Base-by-base conservation (phyloP, 92 coral and sea anemone species). In the Scolanthus callimorphus region DNA sequence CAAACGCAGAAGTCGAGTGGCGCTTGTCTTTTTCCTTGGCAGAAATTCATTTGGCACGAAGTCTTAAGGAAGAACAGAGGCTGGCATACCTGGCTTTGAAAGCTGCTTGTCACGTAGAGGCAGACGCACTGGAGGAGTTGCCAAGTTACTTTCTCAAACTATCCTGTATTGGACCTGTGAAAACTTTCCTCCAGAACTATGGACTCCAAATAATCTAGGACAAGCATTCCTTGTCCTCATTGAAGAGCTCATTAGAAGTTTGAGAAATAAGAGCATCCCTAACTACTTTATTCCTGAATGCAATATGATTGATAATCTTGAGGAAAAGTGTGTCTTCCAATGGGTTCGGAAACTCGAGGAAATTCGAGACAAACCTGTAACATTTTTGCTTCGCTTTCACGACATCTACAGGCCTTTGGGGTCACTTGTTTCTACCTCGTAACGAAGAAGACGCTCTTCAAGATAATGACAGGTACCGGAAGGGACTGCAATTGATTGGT, bases 151-250 rank as follows among this genome's bases (percentile, higher is more conserved):
- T 48, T 59, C 65, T 25, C 63, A 74, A 29, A 74, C 74, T 9
- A 55, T 73, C 29, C 52, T 73, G 60, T 51, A 62, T 11, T 73
- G 80, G 80, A 28, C 59, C 28, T 63, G 73, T 56, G 80, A 73
- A 24, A 64, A 64, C 43, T 41, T 64, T 27, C 30, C 31, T 1
- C 47, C 46, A 27, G 15, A 17, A 34, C 38, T 37, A 49, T 73
- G 80, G 80, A 73, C 55, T 15, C n/a, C n/a, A n/a, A n/a, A n/a
- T n/a, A n/a, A n/a, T n/a, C n/a, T n/a, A n/a, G n/a, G n/a, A n/a
- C n/a, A n/a, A n/a, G n/a, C n/a, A n/a, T n/a, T n/a, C n/a, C n/a
- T n/a, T n/a, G n/a, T n/a, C n/a, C n/a, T n/a, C n/a, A n/a, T n/a
- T n/a, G n/a, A n/a, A n/a, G n/a, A n/a, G n/a, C n/a, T n/a, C n/a